Base-by-base conservation (phyloP, 2,113 vertebrate species). In the Sterrhoptilus dennistouni region DNA sequence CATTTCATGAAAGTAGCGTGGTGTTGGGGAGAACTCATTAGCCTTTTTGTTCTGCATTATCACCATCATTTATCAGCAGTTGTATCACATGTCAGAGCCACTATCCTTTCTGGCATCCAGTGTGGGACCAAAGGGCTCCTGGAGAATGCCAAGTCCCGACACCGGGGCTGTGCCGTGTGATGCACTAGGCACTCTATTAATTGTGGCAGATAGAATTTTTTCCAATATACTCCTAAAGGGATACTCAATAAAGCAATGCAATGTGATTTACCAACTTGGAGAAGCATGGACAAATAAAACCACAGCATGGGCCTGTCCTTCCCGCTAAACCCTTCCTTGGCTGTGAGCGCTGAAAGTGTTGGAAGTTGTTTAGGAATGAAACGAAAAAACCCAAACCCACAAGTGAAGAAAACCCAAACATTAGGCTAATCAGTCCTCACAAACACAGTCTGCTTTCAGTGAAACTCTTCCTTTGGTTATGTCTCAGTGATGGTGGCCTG, bases 201-300 rank as follows among this genome's bases (percentile, higher is more conserved):
- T 97, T 96, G 92, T 97, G 95, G 87, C 92, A 97, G 95, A 96
- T 87, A 87, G 79, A 96, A 89, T 90, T 96, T 96, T 94, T 96
- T 96, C 89, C 95, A 96, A 94, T 97, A 95, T 86, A 86, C 87
- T 91, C 82, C 89, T 96, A 96, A 96, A 94, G 75, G 91, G 84
- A 81, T 79, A 91, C 93, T 96, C 95, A 97, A 90, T 96, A 96
- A 96, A 91, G 89, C 94, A 93, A 81, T 90, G 78, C 86, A 78
- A 64, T 84, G 92, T 96, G 95, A 95, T 96, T 96, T 97, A 89
- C 92, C 95, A 91, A 93, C 82, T 96, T 91, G 68, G 84, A 90
- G 92, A 63, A 91, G 87, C 92, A 89, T n/a, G 75, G 81, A 80
- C 81, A 94, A 94, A 96, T 96, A 92, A 95, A 94, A 87, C 42